phyloP scores from a whole-genome alignment of 2,113 vertebrate genomes.

The Gorilla gorilla region DNA sequence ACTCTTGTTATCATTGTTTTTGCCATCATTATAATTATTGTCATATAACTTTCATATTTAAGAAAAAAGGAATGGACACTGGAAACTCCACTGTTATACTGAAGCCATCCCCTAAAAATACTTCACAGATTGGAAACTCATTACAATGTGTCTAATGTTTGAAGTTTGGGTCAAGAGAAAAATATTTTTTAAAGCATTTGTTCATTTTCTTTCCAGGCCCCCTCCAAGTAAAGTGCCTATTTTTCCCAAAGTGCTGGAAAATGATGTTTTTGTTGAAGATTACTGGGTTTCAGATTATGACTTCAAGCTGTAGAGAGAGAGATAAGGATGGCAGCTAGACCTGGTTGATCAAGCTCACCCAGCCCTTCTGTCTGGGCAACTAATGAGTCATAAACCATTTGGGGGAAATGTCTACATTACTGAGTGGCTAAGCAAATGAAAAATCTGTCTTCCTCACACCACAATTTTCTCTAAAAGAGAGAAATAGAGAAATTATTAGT shows the following conservation, averaged over 20 bases:
- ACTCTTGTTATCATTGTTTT: not conserved
- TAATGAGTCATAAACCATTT: conserved; percentile 77
- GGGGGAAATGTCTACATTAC: conserved; percentile 67
- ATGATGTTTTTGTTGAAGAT: conserved; percentile 66
- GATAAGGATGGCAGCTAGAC: conserved; percentile 72
- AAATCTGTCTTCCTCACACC: conserved; percentile 44
- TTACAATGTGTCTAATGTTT: not conserved
- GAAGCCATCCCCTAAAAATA: not conserved
- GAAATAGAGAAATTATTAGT: not conserved
- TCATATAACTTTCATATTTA: not conserved
- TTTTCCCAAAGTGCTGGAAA: conserved; percentile 73
- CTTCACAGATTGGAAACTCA: not conserved
- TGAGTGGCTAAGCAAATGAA: conserved; percentile 67
- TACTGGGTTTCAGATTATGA: conserved; percentile 57
- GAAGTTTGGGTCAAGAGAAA: conserved; percentile 9
- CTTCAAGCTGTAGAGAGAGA: conserved; percentile 42
- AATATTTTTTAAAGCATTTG: conserved; percentile 29
- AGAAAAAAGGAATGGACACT: not conserved
- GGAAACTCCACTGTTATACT: not conserved
- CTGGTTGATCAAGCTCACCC: conserved; percentile 76
- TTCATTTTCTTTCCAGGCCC: conserved; percentile 71
- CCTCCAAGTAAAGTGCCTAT: conserved; percentile 40
- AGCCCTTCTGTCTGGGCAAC: conserved; percentile 76
- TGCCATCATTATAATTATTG: not conserved
- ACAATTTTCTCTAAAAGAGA: conserved; percentile 29